Evolutionary conservation across 2,797 vertebrate genomes (phyloP).

Genomic region (Gouania willdenowi): DNA sequence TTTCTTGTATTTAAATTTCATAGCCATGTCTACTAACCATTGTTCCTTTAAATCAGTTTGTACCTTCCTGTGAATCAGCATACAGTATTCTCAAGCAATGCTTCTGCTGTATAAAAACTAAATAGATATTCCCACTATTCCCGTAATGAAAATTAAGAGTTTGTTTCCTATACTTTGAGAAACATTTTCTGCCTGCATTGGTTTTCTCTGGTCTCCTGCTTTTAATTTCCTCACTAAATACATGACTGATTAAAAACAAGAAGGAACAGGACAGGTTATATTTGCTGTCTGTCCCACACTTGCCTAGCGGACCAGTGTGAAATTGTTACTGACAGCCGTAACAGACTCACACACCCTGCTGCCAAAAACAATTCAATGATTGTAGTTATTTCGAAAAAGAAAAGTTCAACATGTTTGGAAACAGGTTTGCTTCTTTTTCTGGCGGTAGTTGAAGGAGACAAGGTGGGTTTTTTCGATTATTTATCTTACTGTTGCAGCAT

Average conservation of each 20-base stretch:
- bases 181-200: no score
- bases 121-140: not conserved
- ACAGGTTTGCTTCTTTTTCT: not conserved
- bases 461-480: no score
- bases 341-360: slow-evolving; percentile 1
- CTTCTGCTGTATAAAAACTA: not conserved
- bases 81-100: not conserved
- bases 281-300: slow-evolving; percentile 3
- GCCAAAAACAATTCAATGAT: slow-evolving; percentile 6
- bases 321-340: slow-evolving; percentile 3
- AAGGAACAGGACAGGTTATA: not conserved
- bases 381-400: not conserved
- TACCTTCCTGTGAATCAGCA: not conserved
- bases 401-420: not conserved
- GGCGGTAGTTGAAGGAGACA: no score
- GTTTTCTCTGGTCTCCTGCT: not conserved
- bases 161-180: no score
- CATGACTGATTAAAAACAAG: not conserved
- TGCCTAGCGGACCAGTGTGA: slow-evolving; percentile 5
- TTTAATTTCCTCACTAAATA: not conserved
- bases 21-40: no score
- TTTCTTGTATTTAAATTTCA: no score
- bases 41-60: no score
- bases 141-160: no score
- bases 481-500: no score